Evolutionary conservation across 2,888 invertebrate genomes (phyloP), one percentile per base, ranked within the genome.

Genomic region (Subacronicta megacephala): DNA sequence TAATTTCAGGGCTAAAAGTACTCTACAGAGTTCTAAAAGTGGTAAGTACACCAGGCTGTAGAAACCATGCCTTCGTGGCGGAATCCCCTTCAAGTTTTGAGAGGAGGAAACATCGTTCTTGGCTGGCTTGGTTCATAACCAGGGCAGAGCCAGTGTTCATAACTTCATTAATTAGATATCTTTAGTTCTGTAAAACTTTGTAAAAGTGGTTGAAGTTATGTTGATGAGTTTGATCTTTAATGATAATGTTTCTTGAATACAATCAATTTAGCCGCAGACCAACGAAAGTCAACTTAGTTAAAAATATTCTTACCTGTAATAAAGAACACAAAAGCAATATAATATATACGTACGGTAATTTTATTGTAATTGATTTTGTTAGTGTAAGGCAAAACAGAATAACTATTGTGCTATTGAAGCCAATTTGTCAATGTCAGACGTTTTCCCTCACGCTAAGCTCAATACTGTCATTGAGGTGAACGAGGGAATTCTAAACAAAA

Each of bases 401-500:
- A 12, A 33, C 16, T 20, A 31, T 9, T 29, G 10, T 18, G 17
- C 29, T 35, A 41, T 41, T 60, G 61, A 35, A 16, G n/a, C 33
- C 13, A 38, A 26, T 35, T 26, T 13, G 38, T 33, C 70, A 65
- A 58, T 37, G 47, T 31, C 62, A 67, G 9, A 16, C 10, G 49
- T 46, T 66, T 56, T 53, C 46, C 38, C 40, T 61, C 37, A 23
- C 37, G 31, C 18, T 40, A 13, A 43, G 12, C 17, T 65, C 26
- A 38, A 70, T 41, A 64, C 15, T 13, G 10, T 16, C 7, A 35
- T 26, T 33, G 17, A 70, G 51, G 59, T 45, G 71, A 49, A 35
- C 7, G 1, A 26, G 23, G 10, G 38, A 58, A 66, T 66, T 45
- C 12, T 12, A 26, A 23, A 42, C n/a, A 13, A 33, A 54, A 13